Base-by-base conservation (phyloP, 2,888 invertebrate genomes). In the Lasioglossum zephyrum region DNA sequence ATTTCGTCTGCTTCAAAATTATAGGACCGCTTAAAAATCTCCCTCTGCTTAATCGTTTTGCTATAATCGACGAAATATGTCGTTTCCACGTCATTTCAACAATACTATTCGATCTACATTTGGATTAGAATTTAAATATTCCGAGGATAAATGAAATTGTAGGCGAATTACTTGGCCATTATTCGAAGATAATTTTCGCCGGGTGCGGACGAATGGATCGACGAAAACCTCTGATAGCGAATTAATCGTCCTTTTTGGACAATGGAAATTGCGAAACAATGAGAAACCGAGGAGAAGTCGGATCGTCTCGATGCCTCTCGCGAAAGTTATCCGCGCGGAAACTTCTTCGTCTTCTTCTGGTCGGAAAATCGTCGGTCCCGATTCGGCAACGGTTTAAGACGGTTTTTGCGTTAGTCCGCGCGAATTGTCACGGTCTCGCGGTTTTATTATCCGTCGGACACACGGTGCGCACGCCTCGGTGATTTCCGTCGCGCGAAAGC, bases 361-460 rank as follows among this genome's bases (percentile, higher is more conserved):
- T 16, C 31, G 63, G 6, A 57, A 69, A 74, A 41, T 60, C 69
- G 69, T n/a, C 36, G 60, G 63, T 79, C 57, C 75, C 73, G 79
- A 85, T 57, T 73, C 79, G 83, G 18, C 47, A n/a, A 66, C 66
- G 83, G 49, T 41, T 85, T 76, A 84, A 83, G 78, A 79, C 66
- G n/a, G 75, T 79, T 85, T 79, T 85, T 82, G 73, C 83, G 75
- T 31, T 31, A 82, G 41, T 39, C 47, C 47, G 39, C 47, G 60
- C 41, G 47, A 82, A 85, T 85, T 73, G 83, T 76, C 79, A 76
- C 84, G 79, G 76, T 66, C 63, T 82, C 78, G 78, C 74, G 84
- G 44, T 78, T 82, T 85, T 85, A 85, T 82, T 73, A 76, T 82
- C 82, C 36, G 16, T 39, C 77, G 63, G 47, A 47, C 60, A 63